These are phyloP conservation scores for Macrostomum lignano DNA, from an alignment of 1,140 invertebrate species.

Conservation along the genomic window DNA sequence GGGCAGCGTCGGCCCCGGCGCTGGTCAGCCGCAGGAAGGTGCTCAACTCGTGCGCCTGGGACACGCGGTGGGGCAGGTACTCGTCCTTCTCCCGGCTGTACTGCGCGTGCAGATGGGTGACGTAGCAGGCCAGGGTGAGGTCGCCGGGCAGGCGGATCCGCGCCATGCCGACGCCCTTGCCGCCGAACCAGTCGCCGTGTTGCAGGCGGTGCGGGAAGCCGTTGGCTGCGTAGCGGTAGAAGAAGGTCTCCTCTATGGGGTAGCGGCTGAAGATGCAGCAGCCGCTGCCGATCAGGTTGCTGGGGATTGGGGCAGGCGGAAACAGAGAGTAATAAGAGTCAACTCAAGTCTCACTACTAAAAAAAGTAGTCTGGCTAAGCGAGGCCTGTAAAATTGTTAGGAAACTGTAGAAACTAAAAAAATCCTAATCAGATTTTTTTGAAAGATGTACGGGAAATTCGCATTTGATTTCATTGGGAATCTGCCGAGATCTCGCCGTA, in stretches of 20 bases:
- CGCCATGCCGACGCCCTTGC: constrained; percentile 73
- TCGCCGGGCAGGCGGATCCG: constrained; percentile 37
- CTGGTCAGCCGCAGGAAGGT: constrained; percentile 64
- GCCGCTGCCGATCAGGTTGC: constrained; percentile 65
- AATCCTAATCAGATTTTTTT: not conserved
- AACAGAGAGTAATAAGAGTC: constrained; percentile 7
- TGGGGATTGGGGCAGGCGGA: constrained; percentile 32
- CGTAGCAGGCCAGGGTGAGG: constrained; percentile 50
- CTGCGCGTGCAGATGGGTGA: constrained; percentile 47
- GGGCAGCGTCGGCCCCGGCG: constrained; percentile 42
- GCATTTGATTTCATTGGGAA: constrained; percentile 3
- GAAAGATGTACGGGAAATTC: not conserved
- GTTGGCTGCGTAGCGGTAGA: constrained; percentile 70
- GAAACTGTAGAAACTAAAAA: no score
- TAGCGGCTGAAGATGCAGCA: constrained; percentile 60
- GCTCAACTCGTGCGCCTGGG: constrained; percentile 69
- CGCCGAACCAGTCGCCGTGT: constrained; percentile 90
- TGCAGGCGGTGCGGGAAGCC: constrained; percentile 80
- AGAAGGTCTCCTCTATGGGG: constrained; percentile 56
- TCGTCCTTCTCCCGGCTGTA: constrained; percentile 34
- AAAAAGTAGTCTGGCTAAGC: no score
- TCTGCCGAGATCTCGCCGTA: no score
- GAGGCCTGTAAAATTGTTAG: no score
- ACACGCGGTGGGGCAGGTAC: constrained; percentile 55
- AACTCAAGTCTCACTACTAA: not conserved